Evolutionary conservation across 2,797 vertebrate species (phyloP).

Genomic region (Chelon auratus): DNA sequence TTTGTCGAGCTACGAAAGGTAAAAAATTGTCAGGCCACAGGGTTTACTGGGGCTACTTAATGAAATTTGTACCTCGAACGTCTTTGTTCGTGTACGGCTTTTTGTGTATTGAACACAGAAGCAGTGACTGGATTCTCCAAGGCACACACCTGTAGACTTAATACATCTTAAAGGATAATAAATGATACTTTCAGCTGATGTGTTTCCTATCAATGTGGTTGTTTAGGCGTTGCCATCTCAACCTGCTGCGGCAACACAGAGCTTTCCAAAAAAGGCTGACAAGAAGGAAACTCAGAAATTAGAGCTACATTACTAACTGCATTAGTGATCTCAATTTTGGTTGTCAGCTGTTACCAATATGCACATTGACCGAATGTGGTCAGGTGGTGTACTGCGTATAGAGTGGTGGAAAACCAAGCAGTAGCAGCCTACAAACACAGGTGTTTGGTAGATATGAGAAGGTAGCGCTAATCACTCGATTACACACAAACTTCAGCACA

Average conservation of each 20-base stretch:
- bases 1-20: conserved; percentile 9
- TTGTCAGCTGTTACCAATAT: too few relatives aligned
- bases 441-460: background rate
- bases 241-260: too few relatives aligned
- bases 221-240: too few relatives aligned
- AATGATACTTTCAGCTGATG: background rate
- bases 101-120: too few relatives aligned
- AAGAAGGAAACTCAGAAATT: too few relatives aligned
- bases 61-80: background rate
- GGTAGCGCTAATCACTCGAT: background rate
- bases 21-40: background rate
- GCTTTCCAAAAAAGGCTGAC: too few relatives aligned
- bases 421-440: background rate
- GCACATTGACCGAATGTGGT: too few relatives aligned
- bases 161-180: background rate
- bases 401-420: too few relatives aligned
- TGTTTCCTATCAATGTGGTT: too few relatives aligned
- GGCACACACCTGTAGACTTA: background rate
- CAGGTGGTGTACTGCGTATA: too few relatives aligned
- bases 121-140: background rate
- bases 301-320: too few relatives aligned
- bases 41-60: background rate
- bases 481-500: background rate
- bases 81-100: background rate
- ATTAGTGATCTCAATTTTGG: too few relatives aligned